A percentile compares a stretch with the other conserved stretches of the same genome.
These are phyloP conservation scores for Monodelphis domestica DNA, from an alignment of 2,797 vertebrate species.

Conservation along the genomic window DNA sequence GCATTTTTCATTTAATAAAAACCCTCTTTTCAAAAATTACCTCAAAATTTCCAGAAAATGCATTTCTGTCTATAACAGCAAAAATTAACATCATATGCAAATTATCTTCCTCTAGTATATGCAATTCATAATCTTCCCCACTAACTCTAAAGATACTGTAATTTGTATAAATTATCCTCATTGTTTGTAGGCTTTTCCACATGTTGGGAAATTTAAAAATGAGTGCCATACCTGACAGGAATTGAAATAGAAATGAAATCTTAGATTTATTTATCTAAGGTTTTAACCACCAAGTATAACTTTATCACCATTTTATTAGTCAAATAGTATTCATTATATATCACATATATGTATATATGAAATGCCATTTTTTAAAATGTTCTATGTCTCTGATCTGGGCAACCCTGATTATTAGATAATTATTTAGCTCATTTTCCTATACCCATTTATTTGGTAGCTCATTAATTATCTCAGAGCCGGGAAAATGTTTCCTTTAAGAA, in stretches of 20 bases:
- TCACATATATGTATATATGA: no score
- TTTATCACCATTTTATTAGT: not conserved
- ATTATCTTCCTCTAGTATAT: not conserved
- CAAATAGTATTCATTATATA: not conserved
- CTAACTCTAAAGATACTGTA: constrained; percentile 6
- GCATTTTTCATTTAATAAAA: not conserved
- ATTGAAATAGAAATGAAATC: not conserved
- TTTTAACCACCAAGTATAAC: not conserved
- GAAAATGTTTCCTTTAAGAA: constrained; percentile 91
- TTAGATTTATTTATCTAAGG: not conserved
- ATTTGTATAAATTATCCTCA: not conserved
- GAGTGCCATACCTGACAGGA: not conserved
- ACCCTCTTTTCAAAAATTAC: not conserved
- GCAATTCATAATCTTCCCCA: constrained; percentile 18
- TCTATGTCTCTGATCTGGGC: constrained; percentile 12
- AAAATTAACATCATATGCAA: not conserved
- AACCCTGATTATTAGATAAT: constrained; percentile 78
- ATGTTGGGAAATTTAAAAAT: not conserved
- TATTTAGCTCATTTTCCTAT: constrained; percentile 83
- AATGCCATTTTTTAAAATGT: not conserved
- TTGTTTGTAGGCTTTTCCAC: not conserved
- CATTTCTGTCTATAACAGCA: not conserved
- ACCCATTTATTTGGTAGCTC: constrained; percentile 85
- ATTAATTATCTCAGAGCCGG: constrained; percentile 85
- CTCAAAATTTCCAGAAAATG: not conserved